phyloP scores from a whole-genome alignment of 2,888 invertebrate species.

The Athalia circularis region DNA sequence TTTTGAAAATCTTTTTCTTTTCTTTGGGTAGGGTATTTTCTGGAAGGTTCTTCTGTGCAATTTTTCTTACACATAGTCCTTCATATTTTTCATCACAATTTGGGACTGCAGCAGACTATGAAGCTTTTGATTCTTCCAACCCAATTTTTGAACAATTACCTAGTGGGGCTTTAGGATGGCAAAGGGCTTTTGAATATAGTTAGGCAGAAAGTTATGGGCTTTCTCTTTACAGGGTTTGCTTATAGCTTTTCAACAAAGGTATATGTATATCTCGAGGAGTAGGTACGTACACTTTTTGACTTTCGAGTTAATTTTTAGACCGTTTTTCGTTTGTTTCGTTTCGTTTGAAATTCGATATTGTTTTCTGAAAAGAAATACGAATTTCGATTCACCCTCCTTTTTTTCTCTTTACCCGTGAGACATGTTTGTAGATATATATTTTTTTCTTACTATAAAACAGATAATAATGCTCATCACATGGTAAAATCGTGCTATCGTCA shows the following conservation, averaged over 20 bases:
- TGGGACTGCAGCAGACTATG: not conserved
- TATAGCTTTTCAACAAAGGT: not conserved
- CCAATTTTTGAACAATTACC: not conserved
- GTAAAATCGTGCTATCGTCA: constrained; percentile 14
- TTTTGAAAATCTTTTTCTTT: not conserved
- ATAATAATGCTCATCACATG: not conserved
- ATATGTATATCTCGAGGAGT: not conserved
- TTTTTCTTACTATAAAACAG: no score
- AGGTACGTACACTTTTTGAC: not conserved
- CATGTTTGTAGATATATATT: no score
- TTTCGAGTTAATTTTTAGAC: constrained; percentile 1
- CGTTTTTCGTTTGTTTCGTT: not conserved
- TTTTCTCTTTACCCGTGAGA: not conserved
- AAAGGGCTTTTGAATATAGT: not conserved
- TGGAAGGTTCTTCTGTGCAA: not conserved
- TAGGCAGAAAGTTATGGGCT: no score
- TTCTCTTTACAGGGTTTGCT: not conserved
- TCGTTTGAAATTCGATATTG: no score
- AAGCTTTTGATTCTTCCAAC: constrained; percentile 22
- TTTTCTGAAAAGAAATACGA: not conserved
- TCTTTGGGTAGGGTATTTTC: not conserved
- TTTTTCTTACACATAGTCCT: not conserved
- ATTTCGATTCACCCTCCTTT: constrained; percentile 14
- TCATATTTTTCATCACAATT: not conserved
- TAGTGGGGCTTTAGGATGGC: not conserved